Base-by-base conservation (phyloP, 2,888 invertebrate genomes). In the Eilema griseolum region DNA sequence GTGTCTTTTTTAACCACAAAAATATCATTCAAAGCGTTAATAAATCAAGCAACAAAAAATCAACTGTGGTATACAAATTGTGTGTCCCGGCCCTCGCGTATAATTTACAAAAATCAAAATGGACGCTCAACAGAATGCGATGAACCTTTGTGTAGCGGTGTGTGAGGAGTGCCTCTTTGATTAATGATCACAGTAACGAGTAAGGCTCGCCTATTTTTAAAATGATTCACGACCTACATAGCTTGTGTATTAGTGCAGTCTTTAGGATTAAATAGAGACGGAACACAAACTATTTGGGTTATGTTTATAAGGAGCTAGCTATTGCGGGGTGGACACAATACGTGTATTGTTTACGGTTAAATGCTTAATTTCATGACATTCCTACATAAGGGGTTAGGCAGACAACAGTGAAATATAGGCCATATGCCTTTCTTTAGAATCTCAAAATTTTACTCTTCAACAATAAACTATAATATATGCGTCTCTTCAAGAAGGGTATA, bases 181-280 rank as follows among this genome's bases (percentile, higher is more conserved):
- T 82, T 77, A 82, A 80, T 82, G 65, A 66, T 65, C 14, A 16
- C 60, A 57, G 63, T 64, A 73, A 71, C 82, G 72, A 23, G 71
- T 46, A 46, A 72, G 64, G 57, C 69, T 65, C 24, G 37, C 56
- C 69, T 46, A 71, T 67, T 67, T 72, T 69, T 56, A 61, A 66
- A 59, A 70, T 56, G 28, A 37, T 64, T 61, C 26, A 16, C 23
- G 61, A 61, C 52, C 69, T 52, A 64, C 59, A 67, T 61, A n/a
- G 41, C 24, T 37, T 8, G 16, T 56, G 31, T 33, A 28, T n/a
- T 11, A 33, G 57, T 37, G 20, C 52, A 67, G 41, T 67, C 5
- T 52, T 28, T 46, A 26, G 23, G 33, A 67, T 61, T 67, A 52
- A 61, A 67, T 61, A 61, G 46, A 24, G n/a, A 20, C 26, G 16